Base-by-base conservation (phyloP, 2,888 invertebrate genomes). In the Nipponacmea schrenckii region DNA sequence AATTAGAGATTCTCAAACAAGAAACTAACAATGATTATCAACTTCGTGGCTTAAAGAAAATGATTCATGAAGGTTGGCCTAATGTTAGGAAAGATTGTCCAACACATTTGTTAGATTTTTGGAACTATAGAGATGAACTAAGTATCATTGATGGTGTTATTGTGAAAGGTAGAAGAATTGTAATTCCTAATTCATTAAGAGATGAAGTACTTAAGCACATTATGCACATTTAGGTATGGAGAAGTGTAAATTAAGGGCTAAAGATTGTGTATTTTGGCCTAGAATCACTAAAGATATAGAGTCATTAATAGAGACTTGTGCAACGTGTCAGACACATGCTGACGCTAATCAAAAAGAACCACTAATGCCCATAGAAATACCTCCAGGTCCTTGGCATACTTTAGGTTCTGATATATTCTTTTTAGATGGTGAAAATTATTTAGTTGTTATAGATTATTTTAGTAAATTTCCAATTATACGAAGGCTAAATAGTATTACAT, bases 201-300 rank as follows among this genome's bases (percentile, higher is more conserved):
- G 56, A n/a, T 56, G 24, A 56, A 7, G 56, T 24, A 20, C 56
- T 56, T 7, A 56, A 56, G 24, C 56, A 56, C 56, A 56, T 56
- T 56, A 56, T 56, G 56, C 56, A 56, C 56, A 56, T 56, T 15
- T 56, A 56, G 56, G 56, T 56, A 56, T 56, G n/a, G 56, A 56
- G 24, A 56, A 56, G 24, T 56, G 56, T 56, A 56, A 56, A 56
- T 20, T 56, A 24, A 56, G 56, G 24, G 56, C 56, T 56, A 56
- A 56, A n/a, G 17, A 12, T 17, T 20, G 56, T 56, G 56, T 56
- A 56, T 56, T 20, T 56, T 56, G 56, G 56, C n/a, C 56, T 24
- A 56, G 24, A 12, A 56, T 56, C 24, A 56, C 56, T n/a, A 56
- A 56, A 56, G 56, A 56, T 12, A 56, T 56, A 56, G 20, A 20